Evolutionary conservation across 1,140 invertebrate genomes (phyloP), one percentile per base, ranked within the genome.

Genomic region (Drosophila virilis): DNA sequence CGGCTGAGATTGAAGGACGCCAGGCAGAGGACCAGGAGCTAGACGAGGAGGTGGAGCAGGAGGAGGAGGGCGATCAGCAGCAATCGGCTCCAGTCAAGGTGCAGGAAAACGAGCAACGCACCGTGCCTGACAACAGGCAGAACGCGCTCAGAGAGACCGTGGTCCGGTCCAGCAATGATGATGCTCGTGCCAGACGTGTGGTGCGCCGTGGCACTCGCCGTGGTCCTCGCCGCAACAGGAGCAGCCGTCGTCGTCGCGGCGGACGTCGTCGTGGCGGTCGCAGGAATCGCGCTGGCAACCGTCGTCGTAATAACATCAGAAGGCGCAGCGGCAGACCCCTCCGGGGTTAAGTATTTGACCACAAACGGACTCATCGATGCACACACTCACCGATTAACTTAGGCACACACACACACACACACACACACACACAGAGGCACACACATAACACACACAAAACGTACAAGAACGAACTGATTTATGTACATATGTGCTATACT

Each of bases 101-200:
- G 57, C 57, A 32, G 6, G 10, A 15, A 0, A 69, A 51, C 32
- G 70, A 78, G 37, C 55, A 64, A 1, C 75, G 67, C 70, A 72
- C 54, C 15, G 57, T 68, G 8, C 67, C 58, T 8, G 55, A 52
- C 42, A 73, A 52, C 28, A 62, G 32, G 0, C 22, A 64, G 22
- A 28, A 28, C 4, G 4, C 22, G 22, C 22, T 28, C 1, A 77
- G 64, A 60, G 35, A 79, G 40, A 70, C 75, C 35, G 46, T 73
- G 38, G 68, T 66, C 6, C 45, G 50, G 0, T n/a, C 76, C 37
- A 89, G 68, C 68, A 77, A 70, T 48, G 54, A 83, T 12, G 83
- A 88, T 33, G 83, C 58, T 13, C 83, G 83, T 66, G 83, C 83
- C 64, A 77, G 83, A 8, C 78, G 83, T 45, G 65, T 77, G 17